Conservation (phyloP, 2,797 vertebrate genomes). For the Gallirallus australis region DNA sequence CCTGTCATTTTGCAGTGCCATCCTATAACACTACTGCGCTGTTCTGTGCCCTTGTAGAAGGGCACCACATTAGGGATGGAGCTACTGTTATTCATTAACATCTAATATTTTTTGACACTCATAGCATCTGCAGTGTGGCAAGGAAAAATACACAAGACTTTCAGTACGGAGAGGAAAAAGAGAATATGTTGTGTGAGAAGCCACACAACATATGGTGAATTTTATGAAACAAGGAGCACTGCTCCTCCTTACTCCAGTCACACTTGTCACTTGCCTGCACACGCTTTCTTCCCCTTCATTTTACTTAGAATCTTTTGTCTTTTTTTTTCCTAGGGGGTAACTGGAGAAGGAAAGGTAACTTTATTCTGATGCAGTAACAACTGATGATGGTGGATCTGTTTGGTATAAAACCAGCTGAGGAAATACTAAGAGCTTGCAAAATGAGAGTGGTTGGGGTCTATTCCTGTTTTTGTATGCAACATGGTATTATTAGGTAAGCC, state of each 20-base stretch:
- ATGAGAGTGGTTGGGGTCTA: background rate
- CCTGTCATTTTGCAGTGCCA: background rate
- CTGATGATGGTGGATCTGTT: background rate
- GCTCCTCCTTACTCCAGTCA: background rate
- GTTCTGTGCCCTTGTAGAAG: background rate
- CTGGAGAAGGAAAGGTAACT: background rate
- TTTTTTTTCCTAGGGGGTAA: background rate
- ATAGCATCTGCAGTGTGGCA: background rate
- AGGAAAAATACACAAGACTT: background rate
- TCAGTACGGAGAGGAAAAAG: background rate
- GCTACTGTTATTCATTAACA: background rate
- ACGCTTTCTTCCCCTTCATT: background rate
- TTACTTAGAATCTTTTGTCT: background rate
- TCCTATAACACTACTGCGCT: background rate
- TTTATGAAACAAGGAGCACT: conserved; percentile 25
- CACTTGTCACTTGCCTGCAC: background rate
- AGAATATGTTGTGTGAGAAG: background rate
- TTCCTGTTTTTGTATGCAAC: background rate
- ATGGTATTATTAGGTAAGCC: background rate
- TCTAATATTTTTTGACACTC: background rate
- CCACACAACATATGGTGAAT: background rate
- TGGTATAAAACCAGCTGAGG: background rate
- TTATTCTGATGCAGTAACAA: background rate
- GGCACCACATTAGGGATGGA: rapidly evolving
- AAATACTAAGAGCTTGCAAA: background rate